Evolutionary conservation across 2,888 invertebrate genomes (phyloP).

Genomic region (Parnassius mnemosyne): DNA sequence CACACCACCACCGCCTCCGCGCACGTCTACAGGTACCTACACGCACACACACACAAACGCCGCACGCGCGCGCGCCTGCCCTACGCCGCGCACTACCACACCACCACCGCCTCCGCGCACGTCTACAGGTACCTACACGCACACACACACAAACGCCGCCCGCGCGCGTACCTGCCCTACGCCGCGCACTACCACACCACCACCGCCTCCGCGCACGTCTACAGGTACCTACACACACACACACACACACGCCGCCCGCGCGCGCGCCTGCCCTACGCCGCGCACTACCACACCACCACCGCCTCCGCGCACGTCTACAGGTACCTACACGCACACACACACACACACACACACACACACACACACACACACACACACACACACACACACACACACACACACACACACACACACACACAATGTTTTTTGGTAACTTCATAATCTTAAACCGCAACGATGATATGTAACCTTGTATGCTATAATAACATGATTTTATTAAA

Average conservation of each 20-base stretch:
- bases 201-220: constrained; percentile 57
- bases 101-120: too few relatives aligned
- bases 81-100: too few relatives aligned
- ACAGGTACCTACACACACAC: constrained; percentile 33
- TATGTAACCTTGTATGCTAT: too few relatives aligned
- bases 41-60: background rate
- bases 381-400: too few relatives aligned
- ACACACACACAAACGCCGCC: constrained; percentile 46
- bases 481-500: too few relatives aligned
- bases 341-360: constrained; percentile 24
- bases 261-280: constrained; percentile 34
- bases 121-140: background rate
- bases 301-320: constrained; percentile 55
- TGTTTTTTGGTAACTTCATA: too few relatives aligned
- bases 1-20: constrained; percentile 41
- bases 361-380: constrained; percentile 22
- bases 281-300: constrained; percentile 58
- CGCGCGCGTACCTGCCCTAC: too few relatives aligned
- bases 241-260: background rate
- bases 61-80: background rate
- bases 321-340: constrained; percentile 28
- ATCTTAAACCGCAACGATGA: too few relatives aligned
- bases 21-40: constrained; percentile 43
- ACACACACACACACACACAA: too few relatives aligned
- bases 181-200: constrained; percentile 61